Evolutionary conservation across 2,888 invertebrate species (phyloP).

Genomic region (Hecatera dysodea): DNA sequence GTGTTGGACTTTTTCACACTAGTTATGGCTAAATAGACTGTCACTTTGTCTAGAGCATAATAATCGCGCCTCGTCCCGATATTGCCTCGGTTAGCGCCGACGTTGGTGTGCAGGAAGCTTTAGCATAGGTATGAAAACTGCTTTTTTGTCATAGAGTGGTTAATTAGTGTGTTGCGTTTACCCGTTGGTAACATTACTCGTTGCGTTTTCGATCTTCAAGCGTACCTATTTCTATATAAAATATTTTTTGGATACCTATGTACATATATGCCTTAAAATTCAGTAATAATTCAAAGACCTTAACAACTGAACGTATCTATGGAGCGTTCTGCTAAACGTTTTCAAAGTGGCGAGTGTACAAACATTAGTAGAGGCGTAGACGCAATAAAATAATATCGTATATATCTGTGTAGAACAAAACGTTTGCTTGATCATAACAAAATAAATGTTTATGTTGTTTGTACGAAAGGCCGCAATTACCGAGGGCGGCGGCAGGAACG

Average conservation of each 20-base stretch:
- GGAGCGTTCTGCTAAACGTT: conserved; percentile 13
- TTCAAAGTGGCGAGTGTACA: conserved; percentile 21
- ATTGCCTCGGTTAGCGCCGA: neutral
- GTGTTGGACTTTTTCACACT: too few species aligned
- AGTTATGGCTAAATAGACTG: too few species aligned
- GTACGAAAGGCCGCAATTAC: conserved; percentile 81
- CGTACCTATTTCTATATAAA: too few species aligned
- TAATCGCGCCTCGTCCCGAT: too few species aligned
- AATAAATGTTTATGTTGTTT: conserved; percentile 87
- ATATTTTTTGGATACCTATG: too few species aligned
- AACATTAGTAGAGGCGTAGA: conserved; percentile 45
- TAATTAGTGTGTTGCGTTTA: too few species aligned
- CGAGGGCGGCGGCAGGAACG: conserved; percentile 72
- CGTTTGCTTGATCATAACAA: conserved; percentile 73
- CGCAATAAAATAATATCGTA: conserved; percentile 58
- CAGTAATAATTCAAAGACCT: neutral
- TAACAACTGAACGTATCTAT: neutral
- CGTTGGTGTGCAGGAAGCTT: neutral
- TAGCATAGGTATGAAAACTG: too few species aligned
- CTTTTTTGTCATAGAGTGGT: too few species aligned
- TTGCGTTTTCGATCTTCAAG: too few species aligned
- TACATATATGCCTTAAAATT: too few species aligned
- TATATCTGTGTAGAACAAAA: conserved; percentile 66
- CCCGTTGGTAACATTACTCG: too few species aligned
- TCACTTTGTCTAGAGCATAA: too few species aligned